Base-by-base conservation (phyloP, 2,797 vertebrate genomes). In the Echeneis naucrates region DNA sequence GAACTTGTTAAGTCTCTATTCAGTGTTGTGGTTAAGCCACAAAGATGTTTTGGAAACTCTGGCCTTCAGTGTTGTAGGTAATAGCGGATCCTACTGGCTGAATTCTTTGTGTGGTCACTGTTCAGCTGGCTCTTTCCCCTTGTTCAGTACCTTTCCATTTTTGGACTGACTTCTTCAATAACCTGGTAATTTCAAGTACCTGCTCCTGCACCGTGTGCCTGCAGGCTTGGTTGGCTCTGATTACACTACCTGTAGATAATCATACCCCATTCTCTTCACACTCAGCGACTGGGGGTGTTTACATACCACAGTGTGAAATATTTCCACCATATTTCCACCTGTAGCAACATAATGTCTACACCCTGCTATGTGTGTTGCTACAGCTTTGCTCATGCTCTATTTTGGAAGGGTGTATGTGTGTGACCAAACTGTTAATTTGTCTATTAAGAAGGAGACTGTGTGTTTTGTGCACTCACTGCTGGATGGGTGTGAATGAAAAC, bases 201-300 rank as follows among this genome's bases (percentile, higher is more conserved):
- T 80, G 60, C 75, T 53, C 13, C 37, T 23, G n/a, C 57, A 10
- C 56, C 8, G 32, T 59, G 52, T 23, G 72, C 74, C 72, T 53
- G 38, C 54, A 67, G 75, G 71, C 83, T 72, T 14, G 58, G 56
- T 68, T 56, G 42, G 50, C 72, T 78, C 51, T 68, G 74, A 84
- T 86, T 88, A 65, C 48, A 21, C 78, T 72, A 85, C 81, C 76
- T 78, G 80, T 80, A 77, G 83, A 84, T 81, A 52, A 72, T 85
- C 63, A 55, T 5, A 47, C 67, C 26, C 45, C 65, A 71, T 80
- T 86, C 68, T 68, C 59, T 72, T 78, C 78, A 71, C 83, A 78
- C 79, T 75, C 35, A 32, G 48, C 65, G 62, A 48, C 75, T 69
- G 53, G 33, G 62, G 45, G 62, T 38, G 21, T 84, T 72, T 77